Conservation (phyloP, 2,797 vertebrate genomes). For the Gymnothorax reevesii region DNA sequence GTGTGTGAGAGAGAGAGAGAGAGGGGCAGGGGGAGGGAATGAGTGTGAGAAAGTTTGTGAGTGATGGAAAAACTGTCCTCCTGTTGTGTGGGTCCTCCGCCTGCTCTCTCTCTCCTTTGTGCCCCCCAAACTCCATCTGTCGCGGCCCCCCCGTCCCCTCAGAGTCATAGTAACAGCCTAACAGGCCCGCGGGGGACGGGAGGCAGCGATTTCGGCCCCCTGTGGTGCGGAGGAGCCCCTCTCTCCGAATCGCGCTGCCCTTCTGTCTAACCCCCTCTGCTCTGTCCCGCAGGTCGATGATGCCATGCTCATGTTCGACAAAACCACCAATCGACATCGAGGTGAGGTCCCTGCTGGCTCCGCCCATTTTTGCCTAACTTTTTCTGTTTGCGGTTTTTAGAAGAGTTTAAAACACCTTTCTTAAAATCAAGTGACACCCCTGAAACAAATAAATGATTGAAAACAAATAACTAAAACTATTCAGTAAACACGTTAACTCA, state of each 20-base stretch:
- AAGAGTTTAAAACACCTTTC: too few species aligned
- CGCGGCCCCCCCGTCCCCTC: slow-evolving; percentile 57
- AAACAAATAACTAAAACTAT: too few species aligned
- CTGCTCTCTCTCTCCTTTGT: slow-evolving; percentile 45
- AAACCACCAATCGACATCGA: slow-evolving; percentile 82
- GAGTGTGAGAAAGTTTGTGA: slow-evolving; percentile 37
- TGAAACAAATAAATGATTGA: too few species aligned
- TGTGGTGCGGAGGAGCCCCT: slow-evolving; percentile 63
- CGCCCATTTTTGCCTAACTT: neutral
- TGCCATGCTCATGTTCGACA: slow-evolving; percentile 85
- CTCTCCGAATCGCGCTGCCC: slow-evolving; percentile 51
- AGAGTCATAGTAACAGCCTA: slow-evolving; percentile 36
- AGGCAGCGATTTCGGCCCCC: slow-evolving; percentile 71
- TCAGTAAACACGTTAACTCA: too few species aligned
- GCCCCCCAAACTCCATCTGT: slow-evolving; percentile 70
- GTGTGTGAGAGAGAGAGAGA: slow-evolving; percentile 22
- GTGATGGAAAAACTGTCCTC: slow-evolving; percentile 33
- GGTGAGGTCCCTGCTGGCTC: slow-evolving; percentile 60
- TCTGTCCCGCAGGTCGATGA: slow-evolving; percentile 74
- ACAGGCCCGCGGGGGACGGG: slow-evolving; percentile 42
- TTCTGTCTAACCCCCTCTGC: slow-evolving; percentile 60
- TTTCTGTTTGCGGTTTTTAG: too few species aligned
- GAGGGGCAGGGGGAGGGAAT: slow-evolving; percentile 7
- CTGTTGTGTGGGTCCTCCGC: neutral
- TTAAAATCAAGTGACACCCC: too few species aligned